Evolutionary conservation across 37 sponge, comb jelly and placozoan species (phyloP).

Genomic region (Cladorhizidae sp.): DNA sequence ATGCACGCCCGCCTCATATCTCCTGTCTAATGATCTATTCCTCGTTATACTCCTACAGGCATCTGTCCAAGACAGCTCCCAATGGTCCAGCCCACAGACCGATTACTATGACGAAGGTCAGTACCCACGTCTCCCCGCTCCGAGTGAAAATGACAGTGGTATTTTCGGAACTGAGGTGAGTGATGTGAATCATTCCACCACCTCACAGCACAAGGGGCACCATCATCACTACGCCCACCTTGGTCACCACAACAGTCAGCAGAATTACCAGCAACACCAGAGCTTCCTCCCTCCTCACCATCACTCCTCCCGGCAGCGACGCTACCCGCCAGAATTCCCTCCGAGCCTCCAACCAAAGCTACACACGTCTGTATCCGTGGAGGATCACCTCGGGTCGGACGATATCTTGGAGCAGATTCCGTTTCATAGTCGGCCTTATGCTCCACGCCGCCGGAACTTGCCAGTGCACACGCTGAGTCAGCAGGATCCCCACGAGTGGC

Average conservation of each 20-base stretch:
- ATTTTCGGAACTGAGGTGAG: slow-evolving; percentile 26
- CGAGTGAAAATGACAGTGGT: slow-evolving; percentile 53
- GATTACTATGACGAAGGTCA: neutral
- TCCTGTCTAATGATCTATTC: too few species aligned
- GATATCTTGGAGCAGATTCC: slow-evolving; percentile 16
- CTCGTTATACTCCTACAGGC: slow-evolving; percentile 32
- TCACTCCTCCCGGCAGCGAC: neutral
- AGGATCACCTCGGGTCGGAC: slow-evolving; percentile 31
- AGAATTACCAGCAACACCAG: too few species aligned
- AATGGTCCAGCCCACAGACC: slow-evolving; percentile 48
- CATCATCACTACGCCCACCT: neutral
- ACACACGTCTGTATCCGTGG: slow-evolving; percentile 54
- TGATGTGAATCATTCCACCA: slow-evolving; percentile 20
- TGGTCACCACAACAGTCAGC: too few species aligned
- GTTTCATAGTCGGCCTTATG: neutral
- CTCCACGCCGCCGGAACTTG: neutral
- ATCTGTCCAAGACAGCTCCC: slow-evolving; percentile 40
- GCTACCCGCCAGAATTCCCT: slow-evolving; percentile 9
- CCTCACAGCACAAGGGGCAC: slow-evolving; percentile 1
- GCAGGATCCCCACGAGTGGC: slow-evolving; percentile 22
- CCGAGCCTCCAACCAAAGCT: slow-evolving; percentile 9
- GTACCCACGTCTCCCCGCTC: neutral
- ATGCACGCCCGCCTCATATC: too few species aligned
- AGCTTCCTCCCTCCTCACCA: neutral
- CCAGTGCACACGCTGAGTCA: slow-evolving; percentile 16